Base-by-base conservation (phyloP, 1,140 invertebrate genomes). In the Homalodisca vitripennis region DNA sequence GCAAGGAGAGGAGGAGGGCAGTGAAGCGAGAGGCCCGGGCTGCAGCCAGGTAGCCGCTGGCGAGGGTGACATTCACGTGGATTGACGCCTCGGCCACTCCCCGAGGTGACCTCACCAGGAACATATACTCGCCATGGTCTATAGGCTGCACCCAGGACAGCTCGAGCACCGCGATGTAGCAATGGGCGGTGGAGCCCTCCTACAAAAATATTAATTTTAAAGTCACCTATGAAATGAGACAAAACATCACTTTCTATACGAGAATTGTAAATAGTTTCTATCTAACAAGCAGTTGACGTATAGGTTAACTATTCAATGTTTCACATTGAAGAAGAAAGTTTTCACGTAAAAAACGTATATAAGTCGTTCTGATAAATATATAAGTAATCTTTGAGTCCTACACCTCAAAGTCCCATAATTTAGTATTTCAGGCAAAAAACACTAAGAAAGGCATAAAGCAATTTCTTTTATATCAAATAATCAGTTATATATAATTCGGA, bases 121-220 rank as follows among this genome's bases (percentile, higher is more conserved):
- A 78, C 71, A 84, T 73, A 77, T 85, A 83, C 77, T 86, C 85
- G n/a, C 85, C 85, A 2, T 78, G 79, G 76, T 86, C 83, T n/a
- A 82, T 81, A 71, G 78, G 78, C 71, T 81, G 79, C 30, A 86
- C 81, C 47, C 78, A 78, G 67, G 80, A 77, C 71, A 86, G 83
- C 47, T 79, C 82, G 71, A 86, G 75, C 24, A 79, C 78, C 47
- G 82, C 82, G 71, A 80, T 78, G 75, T 82, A 84, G 77, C 85
- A 86, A 47, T 83, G 76, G 24, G 80, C 75, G 12, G 80, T 81
- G 60, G 80, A 80, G 14, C 79, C 80, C 62, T 80, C 78, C 84
- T 86, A 79, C 3, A 80, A 83, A 55, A 75, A 29, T n/a, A n/a
- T n/a, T n/a, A n/a, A n/a, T n/a, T n/a, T n/a, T n/a, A n/a, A n/a